Conservation (phyloP, 2,113 vertebrate species). For the Herpetotheres cachinnans region DNA sequence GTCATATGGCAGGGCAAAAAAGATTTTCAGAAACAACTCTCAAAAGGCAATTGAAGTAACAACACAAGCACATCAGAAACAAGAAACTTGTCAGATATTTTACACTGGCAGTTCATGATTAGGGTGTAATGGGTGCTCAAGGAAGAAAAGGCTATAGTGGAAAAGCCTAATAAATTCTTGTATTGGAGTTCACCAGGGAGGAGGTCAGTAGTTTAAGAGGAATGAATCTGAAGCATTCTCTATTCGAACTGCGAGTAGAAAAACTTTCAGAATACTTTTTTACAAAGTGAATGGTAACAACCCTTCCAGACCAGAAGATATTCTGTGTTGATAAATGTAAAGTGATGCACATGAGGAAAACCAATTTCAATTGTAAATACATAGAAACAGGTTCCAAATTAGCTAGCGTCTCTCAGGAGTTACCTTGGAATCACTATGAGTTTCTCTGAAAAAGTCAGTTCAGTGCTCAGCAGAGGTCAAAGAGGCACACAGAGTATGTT, state of each 20-base stretch:
- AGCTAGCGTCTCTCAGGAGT: background rate
- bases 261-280: background rate
- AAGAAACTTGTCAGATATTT: slow-evolving; percentile 12
- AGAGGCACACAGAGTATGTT: background rate
- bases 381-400: background rate
- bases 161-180: slow-evolving; percentile 24
- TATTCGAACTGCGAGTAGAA: background rate
- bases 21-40: background rate
- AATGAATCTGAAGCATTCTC: background rate
- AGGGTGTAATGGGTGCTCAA: background rate
- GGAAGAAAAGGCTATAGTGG: background rate
- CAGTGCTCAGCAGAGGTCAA: background rate
- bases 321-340: background rate
- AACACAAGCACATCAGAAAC: background rate
- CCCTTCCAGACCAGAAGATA: background rate
- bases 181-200: background rate
- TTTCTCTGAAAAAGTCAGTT: background rate
- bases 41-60: background rate
- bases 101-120: background rate
- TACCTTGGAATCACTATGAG: background rate
- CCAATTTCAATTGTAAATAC: background rate
- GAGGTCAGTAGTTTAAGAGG: background rate
- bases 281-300: background rate
- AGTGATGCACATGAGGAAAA: background rate
- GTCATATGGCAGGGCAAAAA: background rate